These are phyloP conservation scores for Camptogramma bilineatum DNA, from an alignment of 2,888 invertebrate genomes.

Conservation along the genomic window DNA sequence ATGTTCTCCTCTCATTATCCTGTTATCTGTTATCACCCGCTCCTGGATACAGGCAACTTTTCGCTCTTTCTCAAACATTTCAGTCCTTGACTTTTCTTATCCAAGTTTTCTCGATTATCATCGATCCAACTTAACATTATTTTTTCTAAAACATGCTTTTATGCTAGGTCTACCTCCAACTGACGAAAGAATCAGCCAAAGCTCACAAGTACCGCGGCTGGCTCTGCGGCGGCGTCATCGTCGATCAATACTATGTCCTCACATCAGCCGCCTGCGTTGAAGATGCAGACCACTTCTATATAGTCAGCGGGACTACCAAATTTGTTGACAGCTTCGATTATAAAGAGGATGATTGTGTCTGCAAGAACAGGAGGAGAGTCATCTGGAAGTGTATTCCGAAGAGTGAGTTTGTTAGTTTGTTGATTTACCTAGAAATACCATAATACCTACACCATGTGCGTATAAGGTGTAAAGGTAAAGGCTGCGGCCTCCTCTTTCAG, in stretches of 20 bases:
- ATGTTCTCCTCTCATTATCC: too few relatives aligned
- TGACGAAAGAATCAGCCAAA: conserved; percentile 78
- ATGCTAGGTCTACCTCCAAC: conserved; percentile 72
- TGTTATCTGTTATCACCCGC: too few relatives aligned
- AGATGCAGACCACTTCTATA: conserved; percentile 78
- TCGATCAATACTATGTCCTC: conserved; percentile 69
- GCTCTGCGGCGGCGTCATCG: conserved; percentile 78
- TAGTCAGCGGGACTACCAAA: conserved; percentile 75
- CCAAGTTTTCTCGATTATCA: too few relatives aligned
- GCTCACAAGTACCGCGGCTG: conserved; percentile 78
- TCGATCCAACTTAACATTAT: too few relatives aligned
- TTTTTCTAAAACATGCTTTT: neutral
- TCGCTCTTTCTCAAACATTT: too few relatives aligned
- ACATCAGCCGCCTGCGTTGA: conserved; percentile 81
- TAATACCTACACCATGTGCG: too few relatives aligned
- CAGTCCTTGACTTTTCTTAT: too few relatives aligned
- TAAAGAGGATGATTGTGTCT: conserved; percentile 70
- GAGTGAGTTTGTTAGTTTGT: conserved; percentile 60
- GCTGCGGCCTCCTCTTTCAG: too few relatives aligned
- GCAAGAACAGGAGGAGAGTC: conserved; percentile 72
- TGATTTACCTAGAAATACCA: neutral
- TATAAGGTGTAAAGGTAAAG: too few relatives aligned
- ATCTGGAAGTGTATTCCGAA: conserved; percentile 82
- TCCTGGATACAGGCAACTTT: too few relatives aligned
- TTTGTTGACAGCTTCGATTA: conserved; percentile 77